Conservation (phyloP, 1,140 invertebrate genomes). For the Atopsyche davidsoni region DNA sequence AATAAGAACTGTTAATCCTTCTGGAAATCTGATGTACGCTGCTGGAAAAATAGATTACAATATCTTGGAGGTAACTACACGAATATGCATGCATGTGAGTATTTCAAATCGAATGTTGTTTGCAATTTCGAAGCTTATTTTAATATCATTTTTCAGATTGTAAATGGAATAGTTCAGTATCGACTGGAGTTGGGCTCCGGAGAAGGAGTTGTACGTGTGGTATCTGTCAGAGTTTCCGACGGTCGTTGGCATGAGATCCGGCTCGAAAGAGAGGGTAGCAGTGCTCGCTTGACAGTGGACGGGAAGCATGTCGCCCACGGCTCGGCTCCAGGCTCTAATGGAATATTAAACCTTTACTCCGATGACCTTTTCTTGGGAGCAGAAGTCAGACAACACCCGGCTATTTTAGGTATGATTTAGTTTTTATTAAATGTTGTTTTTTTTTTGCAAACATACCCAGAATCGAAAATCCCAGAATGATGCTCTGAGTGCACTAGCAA, state of each 20-base stretch:
- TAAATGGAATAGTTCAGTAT: slow-evolving; percentile 79
- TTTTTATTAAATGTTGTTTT: too few species aligned
- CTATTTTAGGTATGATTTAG: slow-evolving; percentile 44
- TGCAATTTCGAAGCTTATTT: too few species aligned
- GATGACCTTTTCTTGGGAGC: slow-evolving; percentile 82
- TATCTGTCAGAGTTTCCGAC: slow-evolving; percentile 70
- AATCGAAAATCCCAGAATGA: too few species aligned
- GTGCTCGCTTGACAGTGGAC: slow-evolving; percentile 73
- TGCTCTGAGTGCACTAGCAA: too few species aligned
- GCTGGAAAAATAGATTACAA: slow-evolving; percentile 84
- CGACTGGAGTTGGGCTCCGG: slow-evolving; percentile 87
- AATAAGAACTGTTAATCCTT: slow-evolving; percentile 75
- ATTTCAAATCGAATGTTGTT: background rate
- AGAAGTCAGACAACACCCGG: slow-evolving; percentile 68
- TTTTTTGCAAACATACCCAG: too few species aligned
- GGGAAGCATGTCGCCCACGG: slow-evolving; percentile 69
- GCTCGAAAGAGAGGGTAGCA: slow-evolving; percentile 73
- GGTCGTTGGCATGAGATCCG: slow-evolving; percentile 85
- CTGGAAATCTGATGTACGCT: slow-evolving; percentile 83
- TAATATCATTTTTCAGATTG: slow-evolving; percentile 56
- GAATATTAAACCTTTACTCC: slow-evolving; percentile 79
- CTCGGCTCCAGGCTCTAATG: slow-evolving; percentile 73
- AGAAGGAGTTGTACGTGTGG: slow-evolving; percentile 76
- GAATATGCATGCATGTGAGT: slow-evolving; percentile 5
- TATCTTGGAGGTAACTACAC: slow-evolving; percentile 65